Evolutionary conservation across 2,888 invertebrate genomes (phyloP).

Genomic region (Polylopha cassiicola): DNA sequence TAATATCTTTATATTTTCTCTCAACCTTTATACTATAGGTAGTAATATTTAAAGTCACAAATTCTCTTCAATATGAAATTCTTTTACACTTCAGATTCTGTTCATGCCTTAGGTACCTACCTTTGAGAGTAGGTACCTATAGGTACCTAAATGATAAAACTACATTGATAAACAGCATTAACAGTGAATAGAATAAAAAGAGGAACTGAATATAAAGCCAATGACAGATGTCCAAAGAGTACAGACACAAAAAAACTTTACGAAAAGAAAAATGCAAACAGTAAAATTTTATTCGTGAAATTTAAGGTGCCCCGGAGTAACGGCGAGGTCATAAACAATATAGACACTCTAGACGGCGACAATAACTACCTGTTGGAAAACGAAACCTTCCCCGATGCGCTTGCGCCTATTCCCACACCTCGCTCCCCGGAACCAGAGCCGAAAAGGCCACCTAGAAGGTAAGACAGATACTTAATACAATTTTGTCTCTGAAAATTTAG

Average conservation of each 20-base stretch:
- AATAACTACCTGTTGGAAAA: slow-evolving; percentile 56
- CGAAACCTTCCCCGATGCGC: slow-evolving; percentile 66
- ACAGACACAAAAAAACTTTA: background rate
- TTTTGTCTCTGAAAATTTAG: background rate
- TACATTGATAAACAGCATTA: too few species aligned
- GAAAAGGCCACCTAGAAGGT: slow-evolving; percentile 36
- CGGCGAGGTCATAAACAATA: slow-evolving; percentile 39
- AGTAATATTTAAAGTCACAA: too few species aligned
- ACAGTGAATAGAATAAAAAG: too few species aligned
- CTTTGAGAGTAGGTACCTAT: too few species aligned
- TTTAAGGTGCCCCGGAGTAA: slow-evolving; percentile 46
- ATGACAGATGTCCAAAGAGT: too few species aligned
- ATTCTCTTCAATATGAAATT: too few species aligned
- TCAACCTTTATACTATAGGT: too few species aligned
- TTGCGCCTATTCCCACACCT: slow-evolving; percentile 58
- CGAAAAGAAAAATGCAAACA: background rate
- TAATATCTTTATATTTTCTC: too few species aligned
- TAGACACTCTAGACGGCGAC: slow-evolving; percentile 49
- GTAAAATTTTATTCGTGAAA: slow-evolving; percentile 1
- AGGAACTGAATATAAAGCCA: too few species aligned
- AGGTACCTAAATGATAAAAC: too few species aligned
- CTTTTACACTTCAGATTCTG: too few species aligned
- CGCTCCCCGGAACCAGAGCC: slow-evolving; percentile 48
- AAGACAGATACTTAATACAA: slow-evolving; percentile 23
- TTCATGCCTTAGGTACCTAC: too few species aligned